Evolutionary conservation across 2,797 vertebrate genomes (phyloP).

Genomic region (Sebastes matsubarae): DNA sequence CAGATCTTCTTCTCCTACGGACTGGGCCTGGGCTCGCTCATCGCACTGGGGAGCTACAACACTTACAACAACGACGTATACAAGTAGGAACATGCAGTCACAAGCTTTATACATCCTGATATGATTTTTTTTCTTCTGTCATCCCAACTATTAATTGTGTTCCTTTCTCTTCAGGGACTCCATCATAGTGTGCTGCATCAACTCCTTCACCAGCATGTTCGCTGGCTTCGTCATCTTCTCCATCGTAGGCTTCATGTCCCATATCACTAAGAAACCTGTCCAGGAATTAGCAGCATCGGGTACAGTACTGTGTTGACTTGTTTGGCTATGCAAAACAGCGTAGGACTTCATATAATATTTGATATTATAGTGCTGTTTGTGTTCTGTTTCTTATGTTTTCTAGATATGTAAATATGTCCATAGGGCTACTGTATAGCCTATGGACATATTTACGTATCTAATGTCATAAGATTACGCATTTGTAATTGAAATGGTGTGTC

Average conservation of each 20-base stretch:
- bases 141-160: not conserved
- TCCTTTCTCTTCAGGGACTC: conserved; percentile 83
- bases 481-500: not conserved
- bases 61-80: conserved; percentile 90
- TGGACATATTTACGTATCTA: not conserved
- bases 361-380: not conserved
- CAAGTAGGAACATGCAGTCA: conserved; percentile 63
- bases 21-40: conserved; percentile 90
- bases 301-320: conserved; percentile 29
- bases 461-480: not conserved
- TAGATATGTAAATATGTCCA: not conserved
- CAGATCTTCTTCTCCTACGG: conserved; percentile 96
- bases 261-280: conserved; percentile 91
- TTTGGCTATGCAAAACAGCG: not conserved
- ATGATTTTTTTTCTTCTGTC: not conserved
- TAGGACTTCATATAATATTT: not conserved
- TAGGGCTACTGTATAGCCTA: not conserved
- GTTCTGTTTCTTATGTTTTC: not conserved
- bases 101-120: not conserved
- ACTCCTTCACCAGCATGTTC: conserved; percentile 92
- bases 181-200: conserved; percentile 91
- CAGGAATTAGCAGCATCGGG: conserved; percentile 91
- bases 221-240: conserved; percentile 94
- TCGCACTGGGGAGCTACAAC: conserved; percentile 94
- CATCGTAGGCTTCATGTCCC: conserved; percentile 93